phyloP scores from a whole-genome alignment of 2,797 vertebrate species.

The Bradypodion ventrale region DNA sequence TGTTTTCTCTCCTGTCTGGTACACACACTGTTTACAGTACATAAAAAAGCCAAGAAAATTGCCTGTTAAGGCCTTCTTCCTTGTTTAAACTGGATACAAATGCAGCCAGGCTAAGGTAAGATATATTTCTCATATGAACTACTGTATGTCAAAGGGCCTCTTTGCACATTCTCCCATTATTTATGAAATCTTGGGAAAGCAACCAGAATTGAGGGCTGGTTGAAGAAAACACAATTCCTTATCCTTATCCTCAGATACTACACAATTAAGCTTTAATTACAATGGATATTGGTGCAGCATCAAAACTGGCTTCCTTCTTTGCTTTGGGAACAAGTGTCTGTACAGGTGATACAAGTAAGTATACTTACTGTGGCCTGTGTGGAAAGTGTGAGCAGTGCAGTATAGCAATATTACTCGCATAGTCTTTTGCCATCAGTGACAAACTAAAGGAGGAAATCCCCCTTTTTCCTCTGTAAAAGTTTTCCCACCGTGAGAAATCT shows the following conservation, averaged over 20 bases:
- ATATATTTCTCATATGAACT: slow-evolving; percentile 45
- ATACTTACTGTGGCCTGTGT: no score
- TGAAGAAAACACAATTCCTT: fast-evolving
- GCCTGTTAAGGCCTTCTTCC: slow-evolving; percentile 42
- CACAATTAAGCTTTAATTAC: background rate
- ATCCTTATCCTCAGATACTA: fast-evolving
- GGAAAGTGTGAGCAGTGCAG: no score
- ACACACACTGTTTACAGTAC: slow-evolving; percentile 39
- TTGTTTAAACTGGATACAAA: slow-evolving; percentile 60
- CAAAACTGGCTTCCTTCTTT: no score
- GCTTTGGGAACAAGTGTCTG: no score
- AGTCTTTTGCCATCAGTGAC: no score
- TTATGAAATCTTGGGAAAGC: background rate
- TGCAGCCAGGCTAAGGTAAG: slow-evolving; percentile 59
- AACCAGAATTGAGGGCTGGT: background rate
- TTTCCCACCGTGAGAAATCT: no score
- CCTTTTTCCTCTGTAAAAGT: no score
- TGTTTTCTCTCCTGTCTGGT: slow-evolving; percentile 41
- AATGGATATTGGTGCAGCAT: background rate
- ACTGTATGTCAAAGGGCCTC: slow-evolving; percentile 38
- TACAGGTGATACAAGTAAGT: no score
- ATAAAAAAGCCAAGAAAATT: slow-evolving; percentile 63
- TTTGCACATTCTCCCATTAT: slow-evolving; percentile 14
- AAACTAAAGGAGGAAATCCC: no score
- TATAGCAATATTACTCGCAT: no score